phyloP scores from a whole-genome alignment of 92 coral and sea anemone species.

The Epizoanthus rinbou region DNA sequence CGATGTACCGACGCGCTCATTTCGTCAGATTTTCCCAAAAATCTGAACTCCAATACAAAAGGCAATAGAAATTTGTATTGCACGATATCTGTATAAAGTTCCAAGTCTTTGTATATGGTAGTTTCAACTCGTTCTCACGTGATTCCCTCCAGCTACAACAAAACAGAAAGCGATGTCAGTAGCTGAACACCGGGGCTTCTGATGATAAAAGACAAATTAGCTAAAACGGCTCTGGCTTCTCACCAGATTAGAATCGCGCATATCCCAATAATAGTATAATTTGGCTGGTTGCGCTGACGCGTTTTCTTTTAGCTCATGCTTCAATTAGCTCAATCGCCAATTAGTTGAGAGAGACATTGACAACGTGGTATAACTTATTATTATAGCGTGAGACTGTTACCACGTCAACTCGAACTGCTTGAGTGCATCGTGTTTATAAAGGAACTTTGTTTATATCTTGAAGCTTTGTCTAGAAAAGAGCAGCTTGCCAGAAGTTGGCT shows the following conservation, averaged over 20 bases:
- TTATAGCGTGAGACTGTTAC: background rate
- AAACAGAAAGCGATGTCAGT: background rate
- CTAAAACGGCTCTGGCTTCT: background rate
- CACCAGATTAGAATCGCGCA: background rate
- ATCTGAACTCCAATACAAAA: background rate
- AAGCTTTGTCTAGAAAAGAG: background rate
- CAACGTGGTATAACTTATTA: background rate
- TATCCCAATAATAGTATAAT: background rate
- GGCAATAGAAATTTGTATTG: background rate
- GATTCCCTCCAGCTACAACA: background rate
- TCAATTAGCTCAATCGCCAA: background rate
- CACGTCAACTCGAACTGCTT: constrained; percentile 19
- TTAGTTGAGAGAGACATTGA: background rate
- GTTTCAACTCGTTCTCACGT: background rate
- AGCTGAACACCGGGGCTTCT: background rate
- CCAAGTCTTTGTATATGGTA: background rate
- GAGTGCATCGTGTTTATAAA: background rate
- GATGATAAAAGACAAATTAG: constrained; percentile 1
- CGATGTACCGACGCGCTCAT: constrained; percentile 33
- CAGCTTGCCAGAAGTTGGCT: background rate
- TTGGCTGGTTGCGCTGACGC: background rate
- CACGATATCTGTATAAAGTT: background rate
- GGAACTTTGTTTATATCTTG: constrained; percentile 1
- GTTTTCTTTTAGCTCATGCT: background rate
- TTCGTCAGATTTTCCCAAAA: background rate